Conservation (phyloP, 2,888 invertebrate species). For the Brassicogethes aeneus region DNA sequence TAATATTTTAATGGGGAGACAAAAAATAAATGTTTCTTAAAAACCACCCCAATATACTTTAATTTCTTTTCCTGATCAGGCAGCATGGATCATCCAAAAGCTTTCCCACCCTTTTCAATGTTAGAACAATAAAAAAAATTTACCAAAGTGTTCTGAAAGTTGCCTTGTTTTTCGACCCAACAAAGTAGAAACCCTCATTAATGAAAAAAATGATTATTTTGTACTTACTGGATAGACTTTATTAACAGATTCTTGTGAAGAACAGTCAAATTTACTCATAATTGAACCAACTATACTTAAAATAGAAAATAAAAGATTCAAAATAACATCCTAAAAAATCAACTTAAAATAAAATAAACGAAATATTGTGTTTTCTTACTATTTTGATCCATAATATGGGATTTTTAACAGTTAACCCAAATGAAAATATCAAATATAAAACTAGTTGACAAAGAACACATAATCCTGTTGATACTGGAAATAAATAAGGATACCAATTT, state of each 20-base stretch:
- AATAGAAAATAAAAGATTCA: conserved; percentile 12
- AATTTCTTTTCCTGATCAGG: too few species aligned
- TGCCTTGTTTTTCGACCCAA: too few species aligned
- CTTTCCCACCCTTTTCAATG: too few species aligned
- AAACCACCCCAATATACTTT: too few species aligned
- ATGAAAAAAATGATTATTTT: too few species aligned
- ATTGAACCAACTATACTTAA: conserved; percentile 11
- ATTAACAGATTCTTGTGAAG: background rate
- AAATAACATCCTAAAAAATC: conserved; percentile 13
- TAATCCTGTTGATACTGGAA: conserved; percentile 8
- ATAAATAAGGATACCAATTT: conserved; percentile 10
- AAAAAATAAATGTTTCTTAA: too few species aligned
- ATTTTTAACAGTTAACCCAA: conserved; percentile 9
- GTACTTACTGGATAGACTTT: background rate
- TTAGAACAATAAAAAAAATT: too few species aligned
- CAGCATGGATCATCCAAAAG: too few species aligned
- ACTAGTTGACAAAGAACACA: conserved; percentile 8
- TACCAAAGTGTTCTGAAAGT: too few species aligned
- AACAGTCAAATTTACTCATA: conserved; percentile 13
- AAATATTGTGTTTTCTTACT: conserved; percentile 9
- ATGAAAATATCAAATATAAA: conserved; percentile 13
- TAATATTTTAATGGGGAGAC: too few species aligned
- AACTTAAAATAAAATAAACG: background rate
- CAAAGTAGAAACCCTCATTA: too few species aligned
- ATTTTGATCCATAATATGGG: conserved; percentile 15